Evolutionary conservation across 1,140 invertebrate genomes (phyloP).

Genomic region (Steinernema khuongi): DNA sequence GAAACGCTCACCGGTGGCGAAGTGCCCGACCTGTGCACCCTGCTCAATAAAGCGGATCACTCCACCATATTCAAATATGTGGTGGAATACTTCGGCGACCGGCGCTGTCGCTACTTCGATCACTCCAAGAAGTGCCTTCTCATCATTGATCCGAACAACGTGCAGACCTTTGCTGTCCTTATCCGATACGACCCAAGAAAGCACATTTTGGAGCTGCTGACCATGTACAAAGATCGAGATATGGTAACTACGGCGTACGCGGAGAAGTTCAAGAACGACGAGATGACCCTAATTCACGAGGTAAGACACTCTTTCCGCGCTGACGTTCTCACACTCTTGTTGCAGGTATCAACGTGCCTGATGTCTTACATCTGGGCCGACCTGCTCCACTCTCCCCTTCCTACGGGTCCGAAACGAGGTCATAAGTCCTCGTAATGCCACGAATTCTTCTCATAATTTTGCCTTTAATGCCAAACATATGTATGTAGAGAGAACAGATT

Average conservation of each 20-base stretch:
- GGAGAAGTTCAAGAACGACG: not conserved
- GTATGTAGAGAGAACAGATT: too few species aligned
- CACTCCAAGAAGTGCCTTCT: slow-evolving; percentile 20
- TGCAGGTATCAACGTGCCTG: slow-evolving; percentile 15
- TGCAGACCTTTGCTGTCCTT: slow-evolving; percentile 10
- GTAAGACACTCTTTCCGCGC: slow-evolving; percentile 16
- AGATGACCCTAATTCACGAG: slow-evolving; percentile 5
- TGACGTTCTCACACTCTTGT: not conserved
- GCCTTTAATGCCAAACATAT: too few species aligned
- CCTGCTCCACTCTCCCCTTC: slow-evolving; percentile 16
- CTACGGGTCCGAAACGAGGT: not conserved
- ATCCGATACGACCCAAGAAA: slow-evolving; percentile 21
- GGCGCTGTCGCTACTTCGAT: slow-evolving; percentile 26
- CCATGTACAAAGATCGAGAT: slow-evolving; percentile 19
- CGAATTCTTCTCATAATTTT: too few species aligned
- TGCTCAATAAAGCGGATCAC: slow-evolving; percentile 15
- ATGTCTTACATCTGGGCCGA: slow-evolving; percentile 27
- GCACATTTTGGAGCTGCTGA: slow-evolving; percentile 6
- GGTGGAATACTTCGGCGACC: slow-evolving; percentile 18
- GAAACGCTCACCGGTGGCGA: slow-evolving; percentile 13
- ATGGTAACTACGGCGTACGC: not conserved
- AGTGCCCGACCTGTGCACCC: slow-evolving; percentile 1
- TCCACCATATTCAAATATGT: slow-evolving; percentile 23
- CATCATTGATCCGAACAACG: slow-evolving; percentile 26
- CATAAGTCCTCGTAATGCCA: not conserved